phyloP scores from a whole-genome alignment of 2,797 vertebrate species.

The Fistularia commersonii region DNA sequence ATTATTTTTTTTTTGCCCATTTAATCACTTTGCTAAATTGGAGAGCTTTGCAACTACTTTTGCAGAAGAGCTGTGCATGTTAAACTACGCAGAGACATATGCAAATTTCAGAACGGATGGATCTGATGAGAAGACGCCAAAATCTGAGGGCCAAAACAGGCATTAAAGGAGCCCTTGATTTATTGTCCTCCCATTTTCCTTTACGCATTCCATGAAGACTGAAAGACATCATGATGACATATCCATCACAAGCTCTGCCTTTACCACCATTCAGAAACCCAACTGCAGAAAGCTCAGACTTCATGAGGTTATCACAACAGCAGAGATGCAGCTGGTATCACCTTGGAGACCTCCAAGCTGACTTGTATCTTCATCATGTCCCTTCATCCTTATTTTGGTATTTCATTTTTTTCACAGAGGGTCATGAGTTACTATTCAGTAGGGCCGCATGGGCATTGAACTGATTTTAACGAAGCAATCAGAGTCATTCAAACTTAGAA shows the following conservation, averaged over 20 bases:
- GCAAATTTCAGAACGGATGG: not conserved
- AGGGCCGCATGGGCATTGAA: slow-evolving; percentile 25
- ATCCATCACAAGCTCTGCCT: slow-evolving; percentile 6
- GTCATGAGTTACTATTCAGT: slow-evolving; percentile 29
- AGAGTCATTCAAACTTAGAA: too few relatives aligned
- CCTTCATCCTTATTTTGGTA: slow-evolving; percentile 10
- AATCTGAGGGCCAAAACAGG: slow-evolving; percentile 20
- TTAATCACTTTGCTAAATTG: slow-evolving; percentile 27
- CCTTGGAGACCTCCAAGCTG: slow-evolving; percentile 15
- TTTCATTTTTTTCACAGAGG: slow-evolving; percentile 6
- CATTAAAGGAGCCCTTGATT: slow-evolving; percentile 18
- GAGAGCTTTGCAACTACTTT: slow-evolving; percentile 12
- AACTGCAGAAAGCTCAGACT: slow-evolving; percentile 18
- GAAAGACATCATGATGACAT: slow-evolving; percentile 10
- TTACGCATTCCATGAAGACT: slow-evolving; percentile 11
- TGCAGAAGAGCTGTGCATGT: slow-evolving; percentile 18
- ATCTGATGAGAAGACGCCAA: slow-evolving; percentile 24
- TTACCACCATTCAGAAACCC: slow-evolving; percentile 2
- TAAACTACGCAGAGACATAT: not conserved
- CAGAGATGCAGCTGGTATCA: slow-evolving; percentile 16
- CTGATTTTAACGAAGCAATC: too few relatives aligned
- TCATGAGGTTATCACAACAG: slow-evolving; percentile 12
- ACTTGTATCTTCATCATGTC: slow-evolving; percentile 11
- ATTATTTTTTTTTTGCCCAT: slow-evolving; percentile 4
- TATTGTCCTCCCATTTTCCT: slow-evolving; percentile 10